Percentiles rank a stretch among this genome's conserved stretches.
These are phyloP conservation scores for Cantharis lateralis DNA, from an alignment of 2,888 invertebrate species.

Conservation along the genomic window DNA sequence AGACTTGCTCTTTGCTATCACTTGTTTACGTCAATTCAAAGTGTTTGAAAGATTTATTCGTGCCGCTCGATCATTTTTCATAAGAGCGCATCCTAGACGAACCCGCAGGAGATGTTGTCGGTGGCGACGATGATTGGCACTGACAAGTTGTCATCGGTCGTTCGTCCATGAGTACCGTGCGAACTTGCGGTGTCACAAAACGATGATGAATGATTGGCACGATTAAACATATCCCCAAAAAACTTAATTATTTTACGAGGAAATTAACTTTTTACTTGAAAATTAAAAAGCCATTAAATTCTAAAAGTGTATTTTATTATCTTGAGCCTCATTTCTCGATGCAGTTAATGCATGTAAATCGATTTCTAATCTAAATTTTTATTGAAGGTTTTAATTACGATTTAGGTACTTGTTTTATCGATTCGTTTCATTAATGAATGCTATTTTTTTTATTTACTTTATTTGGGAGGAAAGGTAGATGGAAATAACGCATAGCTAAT, in stretches of 20 bases:
- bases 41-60: conserved; percentile 46
- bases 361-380: background rate
- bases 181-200: conserved; percentile 41
- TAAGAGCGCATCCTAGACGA: conserved; percentile 35
- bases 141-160: conserved; percentile 48
- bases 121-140: conserved; percentile 46
- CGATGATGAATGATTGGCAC: conserved; percentile 28
- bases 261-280: background rate
- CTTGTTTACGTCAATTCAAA: conserved; percentile 45
- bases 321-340: background rate
- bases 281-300: background rate
- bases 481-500: background rate
- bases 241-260: background rate
- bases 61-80: conserved; percentile 45
- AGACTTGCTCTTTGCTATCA: conserved; percentile 43
- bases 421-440: background rate
- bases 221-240: background rate
- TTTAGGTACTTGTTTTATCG: background rate
- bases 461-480: background rate
- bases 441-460: background rate
- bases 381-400: background rate
- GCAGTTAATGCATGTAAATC: background rate
- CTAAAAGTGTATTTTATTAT: background rate
- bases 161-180: conserved; percentile 46
- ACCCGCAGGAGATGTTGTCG: conserved; percentile 32